A percentile compares a stretch with the other conserved stretches of the same genome.
Evolutionary conservation across 2,797 vertebrate species (phyloP).

Genomic region (Liparis tanakae): DNA sequence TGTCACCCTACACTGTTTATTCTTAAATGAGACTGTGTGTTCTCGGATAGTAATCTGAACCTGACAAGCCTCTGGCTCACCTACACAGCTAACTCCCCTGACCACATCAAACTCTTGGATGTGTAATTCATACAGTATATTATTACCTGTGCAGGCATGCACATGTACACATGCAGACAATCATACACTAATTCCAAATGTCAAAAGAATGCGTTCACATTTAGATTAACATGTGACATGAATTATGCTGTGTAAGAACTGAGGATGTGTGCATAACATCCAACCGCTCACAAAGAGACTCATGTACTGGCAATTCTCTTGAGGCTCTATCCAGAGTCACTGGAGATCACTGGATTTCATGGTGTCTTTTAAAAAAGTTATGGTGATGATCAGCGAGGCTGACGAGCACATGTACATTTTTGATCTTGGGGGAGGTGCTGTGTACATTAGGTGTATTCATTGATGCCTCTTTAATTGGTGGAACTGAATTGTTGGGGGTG

Average conservation of each 20-base stretch:
- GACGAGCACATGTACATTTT: background rate
- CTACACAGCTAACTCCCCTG: constrained; percentile 1
- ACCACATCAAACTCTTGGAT: constrained; percentile 13
- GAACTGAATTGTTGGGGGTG: constrained; percentile 21
- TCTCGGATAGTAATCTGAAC: constrained; percentile 17
- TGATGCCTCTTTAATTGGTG: constrained; percentile 46
- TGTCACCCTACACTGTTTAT: background rate
- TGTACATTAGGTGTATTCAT: background rate
- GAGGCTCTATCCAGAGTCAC: constrained; percentile 19
- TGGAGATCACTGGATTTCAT: background rate
- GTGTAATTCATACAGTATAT: constrained; percentile 30
- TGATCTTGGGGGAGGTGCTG: constrained; percentile 11
- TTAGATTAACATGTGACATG: constrained; percentile 41
- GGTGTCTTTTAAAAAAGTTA: background rate
- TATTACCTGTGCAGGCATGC: constrained; percentile 23
- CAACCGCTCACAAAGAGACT: constrained; percentile 19
- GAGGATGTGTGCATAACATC: constrained; percentile 19
- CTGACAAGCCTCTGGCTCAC: constrained; percentile 36
- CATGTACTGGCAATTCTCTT: constrained; percentile 11
- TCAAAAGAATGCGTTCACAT: constrained; percentile 33
- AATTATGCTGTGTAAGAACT: constrained; percentile 27
- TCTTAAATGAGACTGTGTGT: constrained; percentile 4
- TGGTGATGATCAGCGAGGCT: background rate
- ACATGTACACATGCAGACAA: constrained; percentile 43
- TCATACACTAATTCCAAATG: constrained; percentile 36